Evolutionary conservation across 35 echinoderm and acorn worm genomes (phyloP).

Genomic region (Stichopus chloronotus): DNA sequence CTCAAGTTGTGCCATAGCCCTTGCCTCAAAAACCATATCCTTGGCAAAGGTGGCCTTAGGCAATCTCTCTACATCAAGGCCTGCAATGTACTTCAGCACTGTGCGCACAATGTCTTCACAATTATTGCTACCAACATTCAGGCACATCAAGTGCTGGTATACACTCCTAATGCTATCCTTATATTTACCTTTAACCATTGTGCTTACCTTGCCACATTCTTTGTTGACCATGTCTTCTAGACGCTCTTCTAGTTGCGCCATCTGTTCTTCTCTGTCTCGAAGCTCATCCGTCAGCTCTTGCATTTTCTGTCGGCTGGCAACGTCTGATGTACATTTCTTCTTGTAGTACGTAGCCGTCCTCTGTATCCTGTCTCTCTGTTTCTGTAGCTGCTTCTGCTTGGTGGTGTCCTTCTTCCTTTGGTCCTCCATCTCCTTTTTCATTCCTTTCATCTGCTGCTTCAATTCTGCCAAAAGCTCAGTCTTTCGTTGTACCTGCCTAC

Average conservation of each 20-base stretch:
- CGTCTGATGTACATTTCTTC: neutral
- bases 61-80: conserved; percentile 13
- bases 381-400: neutral
- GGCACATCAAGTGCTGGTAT: conserved; percentile 32
- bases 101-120: conserved; percentile 15
- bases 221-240: neutral
- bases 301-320: neutral
- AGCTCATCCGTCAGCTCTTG: neutral
- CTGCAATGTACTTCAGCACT: conserved; percentile 23
- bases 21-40: conserved; percentile 37
- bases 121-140: conserved; percentile 41
- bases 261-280: neutral
- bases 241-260: neutral
- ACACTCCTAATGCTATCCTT: conserved; percentile 34
- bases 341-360: neutral
- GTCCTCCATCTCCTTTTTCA: neutral
- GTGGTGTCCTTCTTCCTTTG: neutral
- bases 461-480: neutral
- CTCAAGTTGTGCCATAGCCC: conserved; percentile 44
- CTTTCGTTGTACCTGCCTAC: neutral
- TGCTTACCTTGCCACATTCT: neutral
- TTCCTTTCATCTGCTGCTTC: neutral
- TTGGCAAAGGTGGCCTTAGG: conserved; percentile 49
- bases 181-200: conserved; percentile 50
- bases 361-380: neutral